Evolutionary conservation across 2,113 vertebrate genomes (phyloP), one percentile per base, ranked within the genome.

Genomic region (Microcebus jonahi): DNA sequence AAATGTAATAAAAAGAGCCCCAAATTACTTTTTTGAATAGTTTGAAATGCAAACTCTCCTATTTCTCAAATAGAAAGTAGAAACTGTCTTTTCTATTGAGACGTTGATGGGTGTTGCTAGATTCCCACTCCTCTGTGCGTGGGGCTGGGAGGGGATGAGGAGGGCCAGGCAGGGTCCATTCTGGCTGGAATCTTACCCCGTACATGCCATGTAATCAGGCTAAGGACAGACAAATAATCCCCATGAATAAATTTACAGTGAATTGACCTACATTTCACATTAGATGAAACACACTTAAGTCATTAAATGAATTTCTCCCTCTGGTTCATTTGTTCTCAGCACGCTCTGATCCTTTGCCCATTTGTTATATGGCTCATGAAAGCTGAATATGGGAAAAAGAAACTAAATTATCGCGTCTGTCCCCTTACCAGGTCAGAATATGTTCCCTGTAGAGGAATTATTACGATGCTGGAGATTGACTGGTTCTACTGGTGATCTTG

Each of bases 251-350:
- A 94, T 92, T 97, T 92, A 53, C 23, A 94, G 77, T 50, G 82
- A 77, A 79, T 36, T 97, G 96, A 96, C 93, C 96, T 95, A 95
- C 53, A 95, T 97, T 97, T 97, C 76, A 95, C 91, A 79, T 94
- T 70, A 94, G 81, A 95, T 92, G 85, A 96, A 97, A 76, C 86
- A 94, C 91, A 88, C 81, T 94, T 96, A 96, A 95, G 80, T 90
- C 96, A 93, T 97, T 97, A 94, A 97, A 91, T 92, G 89, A 88
- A 88, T 97, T 93, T 95, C 91, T 91, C 63, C 82, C 86, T 97
- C 53, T 67, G 91, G 91, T 85, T 97, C 97, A 81, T 97, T 95
- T 94, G 95, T 88, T 97, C 91, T 95, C 96, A 85, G 91, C 12
- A 70, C 61, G 76, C 70, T 55, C 91, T 77, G 93, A 81, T 94